These are phyloP conservation scores for Smithornis capensis DNA, from an alignment of 2,113 vertebrate species.

Conservation along the genomic window DNA sequence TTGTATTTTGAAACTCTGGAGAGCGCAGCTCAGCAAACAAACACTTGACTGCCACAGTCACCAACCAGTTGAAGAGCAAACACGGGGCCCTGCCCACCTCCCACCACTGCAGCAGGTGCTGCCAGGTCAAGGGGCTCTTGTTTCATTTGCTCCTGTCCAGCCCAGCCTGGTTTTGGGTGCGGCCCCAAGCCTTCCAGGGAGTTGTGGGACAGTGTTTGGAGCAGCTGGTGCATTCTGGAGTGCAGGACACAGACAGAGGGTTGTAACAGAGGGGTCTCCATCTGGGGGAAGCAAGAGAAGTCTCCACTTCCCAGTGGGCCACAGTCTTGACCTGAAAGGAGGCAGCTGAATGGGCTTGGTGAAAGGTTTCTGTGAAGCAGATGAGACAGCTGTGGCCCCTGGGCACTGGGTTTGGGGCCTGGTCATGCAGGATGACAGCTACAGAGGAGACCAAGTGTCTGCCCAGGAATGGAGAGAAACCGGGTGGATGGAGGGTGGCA, in stretches of 20 bases:
- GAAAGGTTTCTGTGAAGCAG: not conserved
- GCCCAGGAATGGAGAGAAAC: rapidly evolving
- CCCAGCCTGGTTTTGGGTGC: not conserved
- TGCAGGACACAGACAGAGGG: rapidly evolving
- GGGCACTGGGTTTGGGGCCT: not conserved
- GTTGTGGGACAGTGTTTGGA: not conserved
- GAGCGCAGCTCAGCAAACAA: not conserved
- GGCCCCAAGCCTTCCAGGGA: not conserved
- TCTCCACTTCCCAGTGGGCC: not conserved
- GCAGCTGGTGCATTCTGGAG: not conserved
- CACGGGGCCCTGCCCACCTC: not conserved
- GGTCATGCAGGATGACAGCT: not conserved
- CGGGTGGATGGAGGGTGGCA: not conserved
- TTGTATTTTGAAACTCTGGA: not conserved
- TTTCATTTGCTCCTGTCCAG: not conserved
- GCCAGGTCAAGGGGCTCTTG: not conserved
- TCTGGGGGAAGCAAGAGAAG: not conserved
- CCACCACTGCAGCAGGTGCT: not conserved
- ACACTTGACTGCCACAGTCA: not conserved
- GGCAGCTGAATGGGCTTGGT: not conserved
- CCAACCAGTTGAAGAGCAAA: not conserved
- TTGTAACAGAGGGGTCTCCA: not conserved
- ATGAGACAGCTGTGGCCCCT: not conserved
- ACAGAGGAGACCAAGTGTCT: not conserved
- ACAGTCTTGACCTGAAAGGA: not conserved